A percentile compares a stretch with the other conserved stretches of the same genome.
phyloP scores from a whole-genome alignment of 2,888 invertebrate genomes.

The Patella depressa region DNA sequence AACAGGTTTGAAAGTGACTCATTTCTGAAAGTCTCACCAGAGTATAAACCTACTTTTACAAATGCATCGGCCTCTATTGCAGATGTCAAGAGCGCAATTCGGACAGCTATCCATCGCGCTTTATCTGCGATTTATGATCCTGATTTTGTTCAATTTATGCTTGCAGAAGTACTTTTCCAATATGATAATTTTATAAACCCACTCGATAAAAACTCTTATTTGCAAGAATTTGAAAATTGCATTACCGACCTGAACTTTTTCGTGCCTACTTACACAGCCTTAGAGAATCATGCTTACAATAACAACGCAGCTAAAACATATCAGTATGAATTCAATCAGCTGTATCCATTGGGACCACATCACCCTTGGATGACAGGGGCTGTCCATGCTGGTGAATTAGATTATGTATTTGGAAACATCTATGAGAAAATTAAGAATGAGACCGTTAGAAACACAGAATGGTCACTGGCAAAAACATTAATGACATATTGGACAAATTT shows the following conservation, averaged over 20 bases:
- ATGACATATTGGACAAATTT: constrained; percentile 97
- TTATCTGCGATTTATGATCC: no score
- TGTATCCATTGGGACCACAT: not conserved
- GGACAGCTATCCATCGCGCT: no score
- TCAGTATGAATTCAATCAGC: not conserved
- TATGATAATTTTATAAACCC: not conserved
- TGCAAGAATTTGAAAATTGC: not conserved
- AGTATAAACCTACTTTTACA: not conserved
- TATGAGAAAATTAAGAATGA: not conserved
- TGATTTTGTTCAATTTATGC: not conserved
- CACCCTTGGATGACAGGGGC: not conserved
- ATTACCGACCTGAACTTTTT: not conserved
- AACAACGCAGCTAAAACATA: not conserved
- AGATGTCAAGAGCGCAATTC: no score
- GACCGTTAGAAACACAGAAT: not conserved
- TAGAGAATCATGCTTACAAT: not conserved
- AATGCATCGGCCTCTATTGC: no score
- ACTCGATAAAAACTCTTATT: not conserved
- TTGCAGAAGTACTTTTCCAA: not conserved
- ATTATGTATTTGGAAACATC: not conserved
- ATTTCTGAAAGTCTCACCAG: not conserved
- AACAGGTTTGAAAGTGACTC: not conserved
- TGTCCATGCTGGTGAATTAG: not conserved
- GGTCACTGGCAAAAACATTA: constrained; percentile 85
- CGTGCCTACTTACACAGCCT: not conserved